These are phyloP conservation scores for Platalea minor DNA, from an alignment of 2,797 vertebrate genomes.

Conservation along the genomic window DNA sequence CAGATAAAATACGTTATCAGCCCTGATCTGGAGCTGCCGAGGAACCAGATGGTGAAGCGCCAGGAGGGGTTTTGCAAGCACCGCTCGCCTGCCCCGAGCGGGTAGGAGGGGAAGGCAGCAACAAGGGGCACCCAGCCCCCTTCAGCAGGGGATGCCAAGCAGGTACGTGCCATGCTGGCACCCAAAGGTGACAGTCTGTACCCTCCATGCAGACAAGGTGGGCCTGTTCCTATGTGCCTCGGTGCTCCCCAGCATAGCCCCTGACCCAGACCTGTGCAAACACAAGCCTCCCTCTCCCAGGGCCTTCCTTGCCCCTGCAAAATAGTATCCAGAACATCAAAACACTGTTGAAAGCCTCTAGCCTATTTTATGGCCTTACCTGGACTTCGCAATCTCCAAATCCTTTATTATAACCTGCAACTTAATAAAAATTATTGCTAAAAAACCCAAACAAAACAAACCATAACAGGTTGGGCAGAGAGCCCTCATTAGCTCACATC, in stretches of 20 bases:
- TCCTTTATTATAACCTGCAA: background rate
- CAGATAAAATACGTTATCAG: background rate
- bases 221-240: accelerated
- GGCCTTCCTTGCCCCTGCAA: background rate
- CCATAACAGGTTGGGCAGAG: background rate
- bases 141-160: background rate
- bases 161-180: background rate
- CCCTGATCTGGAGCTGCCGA: background rate
- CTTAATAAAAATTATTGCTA: background rate
- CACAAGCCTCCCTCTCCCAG: accelerated
- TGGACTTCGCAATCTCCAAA: accelerated
- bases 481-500: background rate
- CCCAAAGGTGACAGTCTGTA: background rate
- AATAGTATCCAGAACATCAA: background rate
- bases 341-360: background rate
- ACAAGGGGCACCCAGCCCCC: background rate
- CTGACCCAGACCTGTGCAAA: accelerated
- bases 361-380: background rate
- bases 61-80: too few species aligned
- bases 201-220: background rate
- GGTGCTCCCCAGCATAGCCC: accelerated
- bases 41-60: accelerated
- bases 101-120: background rate
- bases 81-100: background rate
- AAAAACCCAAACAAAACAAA: background rate